Evolutionary conservation across 2,797 vertebrate genomes (phyloP).

Genomic region (Eulemur rubriventer): DNA sequence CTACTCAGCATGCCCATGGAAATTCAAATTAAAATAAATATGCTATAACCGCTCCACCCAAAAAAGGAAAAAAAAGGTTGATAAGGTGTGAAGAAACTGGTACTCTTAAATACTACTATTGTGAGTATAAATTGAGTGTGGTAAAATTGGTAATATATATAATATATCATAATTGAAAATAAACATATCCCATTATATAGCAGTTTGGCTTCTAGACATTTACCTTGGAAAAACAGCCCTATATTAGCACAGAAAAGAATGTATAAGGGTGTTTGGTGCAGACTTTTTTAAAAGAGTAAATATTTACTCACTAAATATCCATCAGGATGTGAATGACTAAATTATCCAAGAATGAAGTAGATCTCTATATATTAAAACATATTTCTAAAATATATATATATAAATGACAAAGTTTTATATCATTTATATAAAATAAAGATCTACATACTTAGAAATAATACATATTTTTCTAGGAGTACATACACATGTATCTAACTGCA

Average conservation of each 20-base stretch:
- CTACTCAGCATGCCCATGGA: neutral
- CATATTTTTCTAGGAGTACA: neutral
- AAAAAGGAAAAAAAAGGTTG: too few species aligned
- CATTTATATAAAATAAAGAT: neutral
- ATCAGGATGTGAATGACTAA: neutral
- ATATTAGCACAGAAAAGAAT: neutral
- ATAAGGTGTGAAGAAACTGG: neutral
- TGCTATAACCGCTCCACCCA: neutral
- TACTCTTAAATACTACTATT: neutral
- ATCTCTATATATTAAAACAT: neutral
- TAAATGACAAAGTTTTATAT: neutral
- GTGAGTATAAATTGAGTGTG: neutral
- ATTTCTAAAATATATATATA: neutral
- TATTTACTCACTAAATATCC: neutral
- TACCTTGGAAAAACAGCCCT: neutral
- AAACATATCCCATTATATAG: neutral
- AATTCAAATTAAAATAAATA: neutral
- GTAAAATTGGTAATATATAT: neutral
- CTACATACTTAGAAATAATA: neutral
- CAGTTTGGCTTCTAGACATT: neutral
- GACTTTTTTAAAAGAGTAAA: neutral
- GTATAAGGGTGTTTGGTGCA: neutral
- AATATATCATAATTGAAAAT: neutral
- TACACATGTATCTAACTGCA: neutral
- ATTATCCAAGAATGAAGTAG: neutral